These are phyloP conservation scores for Alligator mississippiensis DNA, from an alignment of 2,113 vertebrate genomes.

Conservation along the genomic window DNA sequence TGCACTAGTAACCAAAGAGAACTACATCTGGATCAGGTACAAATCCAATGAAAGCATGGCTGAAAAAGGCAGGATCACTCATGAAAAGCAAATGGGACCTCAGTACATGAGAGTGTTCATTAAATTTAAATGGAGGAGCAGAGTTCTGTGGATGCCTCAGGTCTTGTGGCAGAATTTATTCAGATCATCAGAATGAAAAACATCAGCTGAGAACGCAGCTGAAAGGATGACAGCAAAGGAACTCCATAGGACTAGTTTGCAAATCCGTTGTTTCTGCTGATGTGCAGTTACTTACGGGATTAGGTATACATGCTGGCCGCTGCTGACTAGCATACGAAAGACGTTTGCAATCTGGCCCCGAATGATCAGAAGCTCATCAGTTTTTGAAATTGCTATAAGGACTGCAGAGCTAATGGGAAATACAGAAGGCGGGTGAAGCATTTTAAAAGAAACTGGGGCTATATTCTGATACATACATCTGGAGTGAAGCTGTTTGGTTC, in stretches of 20 bases:
- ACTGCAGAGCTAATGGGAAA: not conserved
- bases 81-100: not conserved
- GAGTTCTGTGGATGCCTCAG: not conserved
- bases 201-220: not conserved
- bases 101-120: not conserved
- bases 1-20: not conserved
- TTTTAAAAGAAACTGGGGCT: not conserved
- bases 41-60: not conserved
- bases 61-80: not conserved
- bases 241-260: not conserved
- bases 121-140: not conserved
- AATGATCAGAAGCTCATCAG: not conserved
- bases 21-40: not conserved
- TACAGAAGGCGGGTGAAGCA: not conserved
- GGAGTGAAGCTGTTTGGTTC: not conserved
- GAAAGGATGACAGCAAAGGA: not conserved
- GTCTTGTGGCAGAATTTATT: not conserved
- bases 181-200: not conserved
- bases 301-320: not conserved
- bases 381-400: not conserved
- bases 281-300: not conserved
- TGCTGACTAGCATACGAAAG: not conserved
- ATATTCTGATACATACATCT: not conserved
- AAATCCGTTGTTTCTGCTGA: not conserved
- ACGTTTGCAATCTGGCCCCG: not conserved